Conservation (phyloP, 2,797 vertebrate species). For the Antennarius maculatus region DNA sequence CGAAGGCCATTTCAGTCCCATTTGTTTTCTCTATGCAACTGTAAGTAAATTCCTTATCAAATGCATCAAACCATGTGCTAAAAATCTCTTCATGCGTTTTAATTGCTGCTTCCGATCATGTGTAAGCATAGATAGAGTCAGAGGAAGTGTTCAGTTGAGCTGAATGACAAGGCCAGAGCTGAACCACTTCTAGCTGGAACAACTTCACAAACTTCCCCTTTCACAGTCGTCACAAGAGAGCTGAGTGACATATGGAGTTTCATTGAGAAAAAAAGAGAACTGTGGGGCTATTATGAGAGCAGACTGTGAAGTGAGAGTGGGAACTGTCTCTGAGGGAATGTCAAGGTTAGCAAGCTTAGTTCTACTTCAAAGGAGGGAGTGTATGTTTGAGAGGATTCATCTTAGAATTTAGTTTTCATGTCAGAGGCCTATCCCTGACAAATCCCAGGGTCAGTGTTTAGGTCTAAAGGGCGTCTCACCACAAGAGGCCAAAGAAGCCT, state of each 20-base stretch:
- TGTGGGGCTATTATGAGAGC: conserved; percentile 72
- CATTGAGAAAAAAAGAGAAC: conserved; percentile 71
- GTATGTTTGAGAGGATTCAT: conserved; percentile 60
- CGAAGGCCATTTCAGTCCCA: conserved; percentile 39
- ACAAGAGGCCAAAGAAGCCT: conserved; percentile 53
- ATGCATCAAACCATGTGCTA: conserved; percentile 15
- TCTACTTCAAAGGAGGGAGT: conserved; percentile 69
- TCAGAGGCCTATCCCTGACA: conserved; percentile 46
- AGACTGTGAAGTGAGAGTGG: conserved; percentile 70
- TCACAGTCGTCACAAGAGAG: conserved; percentile 53
- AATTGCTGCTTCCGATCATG: conserved; percentile 36
- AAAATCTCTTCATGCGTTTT: conserved; percentile 4
- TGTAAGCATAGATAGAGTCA: conserved; percentile 19
- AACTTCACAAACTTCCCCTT: conserved; percentile 43
- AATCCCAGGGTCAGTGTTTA: conserved; percentile 51
- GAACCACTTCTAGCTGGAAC: conserved; percentile 42
- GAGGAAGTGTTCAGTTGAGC: conserved; percentile 19
- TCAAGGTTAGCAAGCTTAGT: conserved; percentile 78
- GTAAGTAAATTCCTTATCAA: conserved; percentile 20
- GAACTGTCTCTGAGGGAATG: conserved; percentile 72
- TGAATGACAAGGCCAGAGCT: conserved; percentile 48
- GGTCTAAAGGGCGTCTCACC: conserved; percentile 35
- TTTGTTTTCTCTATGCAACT: conserved; percentile 20
- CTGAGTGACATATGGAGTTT: conserved; percentile 77
- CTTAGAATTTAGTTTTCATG: conserved; percentile 66